These are phyloP conservation scores for Neodiprion pinetum DNA, from an alignment of 1,140 invertebrate species.

Conservation along the genomic window DNA sequence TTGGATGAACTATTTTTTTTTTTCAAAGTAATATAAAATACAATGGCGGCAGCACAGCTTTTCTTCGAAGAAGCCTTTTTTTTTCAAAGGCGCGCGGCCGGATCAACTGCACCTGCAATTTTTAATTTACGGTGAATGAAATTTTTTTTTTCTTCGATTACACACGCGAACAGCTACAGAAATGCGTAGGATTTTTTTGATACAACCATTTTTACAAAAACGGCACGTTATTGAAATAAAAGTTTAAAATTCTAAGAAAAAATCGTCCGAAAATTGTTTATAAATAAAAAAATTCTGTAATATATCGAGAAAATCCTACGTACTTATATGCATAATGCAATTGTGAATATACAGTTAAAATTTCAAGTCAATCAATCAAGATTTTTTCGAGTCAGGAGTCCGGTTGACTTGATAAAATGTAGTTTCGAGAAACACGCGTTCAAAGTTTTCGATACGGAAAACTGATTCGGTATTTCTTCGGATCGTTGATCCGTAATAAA, in stretches of 20 bases:
- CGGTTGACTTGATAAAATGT: neutral
- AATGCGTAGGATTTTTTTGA: too few relatives aligned
- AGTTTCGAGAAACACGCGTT: too few relatives aligned
- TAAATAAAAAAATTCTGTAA: neutral
- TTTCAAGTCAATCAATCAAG: neutral
- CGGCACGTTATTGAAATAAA: neutral
- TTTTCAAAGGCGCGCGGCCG: too few relatives aligned
- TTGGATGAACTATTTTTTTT: too few relatives aligned
- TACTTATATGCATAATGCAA: neutral
- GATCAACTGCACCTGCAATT: too few relatives aligned
- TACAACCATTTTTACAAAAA: too few relatives aligned
- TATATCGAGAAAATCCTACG: neutral
- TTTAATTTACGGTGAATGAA: too few relatives aligned
- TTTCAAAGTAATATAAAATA: too few relatives aligned
- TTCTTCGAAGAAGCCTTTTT: too few relatives aligned
- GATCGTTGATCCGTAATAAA: neutral
- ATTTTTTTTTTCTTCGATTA: too few relatives aligned
- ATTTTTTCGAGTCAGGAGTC: neutral
- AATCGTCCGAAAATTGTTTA: conserved; percentile 5
- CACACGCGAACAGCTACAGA: too few relatives aligned
- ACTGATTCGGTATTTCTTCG: neutral
- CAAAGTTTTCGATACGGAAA: neutral
- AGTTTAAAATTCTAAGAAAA: neutral
- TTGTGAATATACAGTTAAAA: conserved; percentile 5
- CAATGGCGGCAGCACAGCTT: too few relatives aligned